Percentiles rank a stretch among this genome's conserved stretches.
Evolutionary conservation across 2,113 vertebrate genomes (phyloP).

Genomic region (Rhagologus leucostigma): DNA sequence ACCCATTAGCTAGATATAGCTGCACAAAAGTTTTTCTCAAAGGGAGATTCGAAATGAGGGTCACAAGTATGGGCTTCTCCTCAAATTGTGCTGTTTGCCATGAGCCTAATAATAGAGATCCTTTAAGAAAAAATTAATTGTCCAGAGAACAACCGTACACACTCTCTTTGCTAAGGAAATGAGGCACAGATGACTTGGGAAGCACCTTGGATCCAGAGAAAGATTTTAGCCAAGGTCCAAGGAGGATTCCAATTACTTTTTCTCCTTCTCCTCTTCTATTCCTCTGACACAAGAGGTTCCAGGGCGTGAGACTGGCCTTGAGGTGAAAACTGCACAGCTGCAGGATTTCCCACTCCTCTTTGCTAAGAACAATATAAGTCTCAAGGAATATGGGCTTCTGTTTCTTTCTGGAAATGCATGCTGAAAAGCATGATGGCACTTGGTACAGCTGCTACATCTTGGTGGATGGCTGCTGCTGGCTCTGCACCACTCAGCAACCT

Average conservation of each 20-base stretch:
- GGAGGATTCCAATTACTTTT: neutral
- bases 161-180: neutral
- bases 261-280: neutral
- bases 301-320: neutral
- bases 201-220: neutral
- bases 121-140: neutral
- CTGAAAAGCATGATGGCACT: neutral
- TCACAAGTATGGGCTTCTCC: too few species aligned
- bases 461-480: neutral
- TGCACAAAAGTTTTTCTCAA: neutral
- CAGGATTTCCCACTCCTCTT: neutral
- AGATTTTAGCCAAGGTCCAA: neutral
- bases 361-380: neutral
- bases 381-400: neutral
- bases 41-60: fast-evolving
- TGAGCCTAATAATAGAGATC: neutral
- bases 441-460: neutral
- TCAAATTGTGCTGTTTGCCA: neutral
- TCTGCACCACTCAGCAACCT: neutral
- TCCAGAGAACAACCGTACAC: neutral
- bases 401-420: neutral
- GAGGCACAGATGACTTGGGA: neutral
- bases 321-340: neutral
- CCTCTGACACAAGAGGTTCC: neutral
- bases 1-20: neutral